These are phyloP conservation scores for Columba livia DNA, from an alignment of 2,113 vertebrate genomes.

Conservation along the genomic window DNA sequence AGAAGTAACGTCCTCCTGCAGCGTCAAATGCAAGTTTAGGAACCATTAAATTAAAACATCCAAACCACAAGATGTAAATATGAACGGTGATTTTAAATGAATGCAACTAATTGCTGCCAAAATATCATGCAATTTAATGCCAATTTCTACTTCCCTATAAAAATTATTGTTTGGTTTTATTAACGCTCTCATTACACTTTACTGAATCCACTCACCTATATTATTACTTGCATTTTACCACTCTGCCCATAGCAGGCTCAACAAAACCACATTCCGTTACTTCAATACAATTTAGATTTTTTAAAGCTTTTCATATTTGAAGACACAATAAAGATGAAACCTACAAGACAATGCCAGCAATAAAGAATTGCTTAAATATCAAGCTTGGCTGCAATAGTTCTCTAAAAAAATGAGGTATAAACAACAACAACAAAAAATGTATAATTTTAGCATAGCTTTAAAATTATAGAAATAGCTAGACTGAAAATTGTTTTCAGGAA, in stretches of 20 bases:
- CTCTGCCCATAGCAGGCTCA: neutral
- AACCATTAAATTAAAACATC: neutral
- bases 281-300: constrained; percentile 1
- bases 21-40: neutral
- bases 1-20: neutral
- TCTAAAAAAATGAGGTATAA: neutral
- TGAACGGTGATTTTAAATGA: neutral
- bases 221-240: neutral
- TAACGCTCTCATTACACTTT: neutral
- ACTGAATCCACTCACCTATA: neutral
- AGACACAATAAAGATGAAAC: neutral
- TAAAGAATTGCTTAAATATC: neutral
- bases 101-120: neutral
- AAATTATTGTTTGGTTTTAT: neutral
- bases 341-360: neutral
- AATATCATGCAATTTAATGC: neutral
- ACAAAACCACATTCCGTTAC: neutral
- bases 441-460: neutral
- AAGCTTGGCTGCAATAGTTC: neutral
- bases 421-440: neutral
- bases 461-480: neutral
- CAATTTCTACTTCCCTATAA: neutral
- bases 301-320: neutral
- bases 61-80: neutral
- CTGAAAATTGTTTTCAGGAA: neutral